Percentiles rank a stretch among this genome's conserved stretches.
Conservation (phyloP, 2,797 vertebrate genomes). For the Eulemur rubriventer region DNA sequence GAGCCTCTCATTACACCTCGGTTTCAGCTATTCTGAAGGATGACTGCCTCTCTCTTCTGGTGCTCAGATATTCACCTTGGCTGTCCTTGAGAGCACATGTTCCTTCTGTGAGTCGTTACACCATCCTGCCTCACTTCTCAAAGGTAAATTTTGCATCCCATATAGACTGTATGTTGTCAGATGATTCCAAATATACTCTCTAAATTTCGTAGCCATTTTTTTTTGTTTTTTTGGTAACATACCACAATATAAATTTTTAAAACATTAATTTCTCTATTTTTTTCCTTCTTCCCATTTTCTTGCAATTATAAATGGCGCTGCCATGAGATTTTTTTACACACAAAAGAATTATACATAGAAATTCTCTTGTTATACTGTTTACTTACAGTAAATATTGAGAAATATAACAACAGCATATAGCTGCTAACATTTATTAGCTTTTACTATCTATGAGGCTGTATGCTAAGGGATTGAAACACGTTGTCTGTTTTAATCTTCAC, state of each 20-base stretch:
- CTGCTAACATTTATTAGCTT: background rate
- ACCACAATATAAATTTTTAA: background rate
- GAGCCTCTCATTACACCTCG: background rate
- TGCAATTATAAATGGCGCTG: background rate
- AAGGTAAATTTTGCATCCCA: background rate
- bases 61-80: background rate
- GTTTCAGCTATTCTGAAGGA: background rate
- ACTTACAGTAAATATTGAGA: constrained; percentile 25
- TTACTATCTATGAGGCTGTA: background rate
- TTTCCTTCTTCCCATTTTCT: background rate
- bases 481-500: constrained; percentile 1
- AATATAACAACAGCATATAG: background rate
- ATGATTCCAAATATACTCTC: constrained; percentile 1
- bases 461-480: background rate
- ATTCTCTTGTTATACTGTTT: background rate
- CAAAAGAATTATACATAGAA: background rate
- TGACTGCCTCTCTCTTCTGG: background rate
- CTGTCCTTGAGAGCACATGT: background rate
- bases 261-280: background rate
- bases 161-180: background rate
- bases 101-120: background rate
- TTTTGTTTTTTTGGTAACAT: background rate
- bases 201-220: background rate
- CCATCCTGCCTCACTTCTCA: background rate
- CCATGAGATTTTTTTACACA: background rate